Evolutionary conservation across 1,140 invertebrate species (phyloP), one percentile per base, ranked within the genome.

Genomic region (Bombus affinis): DNA sequence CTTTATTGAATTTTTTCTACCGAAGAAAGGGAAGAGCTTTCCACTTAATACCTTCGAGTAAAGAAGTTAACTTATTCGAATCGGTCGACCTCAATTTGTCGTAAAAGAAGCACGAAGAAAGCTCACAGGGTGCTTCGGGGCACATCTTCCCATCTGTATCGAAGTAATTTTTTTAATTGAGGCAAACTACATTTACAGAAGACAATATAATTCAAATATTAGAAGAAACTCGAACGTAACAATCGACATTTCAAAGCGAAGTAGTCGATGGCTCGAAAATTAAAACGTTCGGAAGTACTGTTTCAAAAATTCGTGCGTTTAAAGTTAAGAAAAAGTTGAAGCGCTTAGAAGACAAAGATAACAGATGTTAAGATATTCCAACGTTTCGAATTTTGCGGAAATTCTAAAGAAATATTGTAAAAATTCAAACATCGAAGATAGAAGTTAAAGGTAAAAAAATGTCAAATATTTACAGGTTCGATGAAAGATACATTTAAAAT

Each of bases 11-110:
- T 53, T 74, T 74, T 53, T 35, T 25, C 72, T 44, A 35, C 32
- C 35, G 18, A 3, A 53, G n/a, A 35, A 28, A 47, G 32, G 42
- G 4, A 53, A 74, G 32, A 35, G 73, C 42, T 44, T 73, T 73
- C 15, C 42, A 35, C n/a, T 74, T 44, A 74, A 53, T 53, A 32
- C 22, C 28, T 35, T 53, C 42, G 37, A 74, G 42, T 74, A 74
- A 74, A 53, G 73, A 53, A 74, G 32, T 74, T 74, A 74, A 74
- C 73, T 74, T 74, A 74, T 74, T 74, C 73, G 42, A 74, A 47
- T 53, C 42, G 25, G 72, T 53, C 72, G 42, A 74, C 73, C 42
- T 53, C 32, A 74, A 74, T 74, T 74, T 35, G n/a, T 47, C 73
- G 42, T 44, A 28, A 13, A 53, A 53, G 44, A 53, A 53, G n/a